Percentiles rank a stretch among this genome's conserved stretches.
phyloP scores from a whole-genome alignment of 2,888 invertebrate species.

The Spisula subtruncata region DNA sequence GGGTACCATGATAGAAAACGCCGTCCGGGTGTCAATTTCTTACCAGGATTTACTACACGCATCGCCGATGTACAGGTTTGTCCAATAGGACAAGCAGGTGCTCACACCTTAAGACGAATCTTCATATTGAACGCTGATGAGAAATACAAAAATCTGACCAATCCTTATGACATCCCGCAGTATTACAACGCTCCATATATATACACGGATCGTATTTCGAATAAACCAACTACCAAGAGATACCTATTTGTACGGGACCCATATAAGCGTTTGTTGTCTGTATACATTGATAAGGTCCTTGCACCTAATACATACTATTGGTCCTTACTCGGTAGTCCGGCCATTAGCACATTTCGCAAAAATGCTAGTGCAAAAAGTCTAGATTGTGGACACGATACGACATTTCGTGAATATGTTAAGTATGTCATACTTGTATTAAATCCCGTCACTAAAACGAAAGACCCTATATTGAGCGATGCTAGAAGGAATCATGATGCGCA shows the following conservation, averaged over 20 bases:
- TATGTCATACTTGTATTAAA: not conserved
- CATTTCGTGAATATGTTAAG: constrained; percentile 36
- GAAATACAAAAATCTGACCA: constrained; percentile 28
- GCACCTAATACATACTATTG: constrained; percentile 71
- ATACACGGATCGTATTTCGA: not conserved
- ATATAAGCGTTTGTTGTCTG: constrained; percentile 65
- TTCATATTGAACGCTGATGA: constrained; percentile 49
- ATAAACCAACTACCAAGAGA: not conserved
- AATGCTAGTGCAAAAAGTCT: not conserved
- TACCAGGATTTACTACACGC: not conserved
- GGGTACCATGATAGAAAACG: not conserved
- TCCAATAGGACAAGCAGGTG: constrained; percentile 59
- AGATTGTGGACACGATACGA: constrained; percentile 40
- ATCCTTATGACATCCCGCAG: constrained; percentile 51
- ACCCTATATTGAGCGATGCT: not conserved
- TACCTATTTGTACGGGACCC: constrained; percentile 68
- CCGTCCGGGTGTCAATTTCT: not conserved
- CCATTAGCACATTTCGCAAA: not conserved
- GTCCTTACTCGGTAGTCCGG: constrained; percentile 35
- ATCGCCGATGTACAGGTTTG: constrained; percentile 37
- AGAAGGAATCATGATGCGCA: constrained; percentile 49
- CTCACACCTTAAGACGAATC: constrained; percentile 54
- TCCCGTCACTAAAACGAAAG: not conserved
- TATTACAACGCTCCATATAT: not conserved
- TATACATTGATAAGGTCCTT: constrained; percentile 67